A percentile compares a stretch with the other conserved stretches of the same genome.
These are phyloP conservation scores for Setipinna tenuifilis DNA, from an alignment of 2,797 vertebrate genomes.

Conservation along the genomic window DNA sequence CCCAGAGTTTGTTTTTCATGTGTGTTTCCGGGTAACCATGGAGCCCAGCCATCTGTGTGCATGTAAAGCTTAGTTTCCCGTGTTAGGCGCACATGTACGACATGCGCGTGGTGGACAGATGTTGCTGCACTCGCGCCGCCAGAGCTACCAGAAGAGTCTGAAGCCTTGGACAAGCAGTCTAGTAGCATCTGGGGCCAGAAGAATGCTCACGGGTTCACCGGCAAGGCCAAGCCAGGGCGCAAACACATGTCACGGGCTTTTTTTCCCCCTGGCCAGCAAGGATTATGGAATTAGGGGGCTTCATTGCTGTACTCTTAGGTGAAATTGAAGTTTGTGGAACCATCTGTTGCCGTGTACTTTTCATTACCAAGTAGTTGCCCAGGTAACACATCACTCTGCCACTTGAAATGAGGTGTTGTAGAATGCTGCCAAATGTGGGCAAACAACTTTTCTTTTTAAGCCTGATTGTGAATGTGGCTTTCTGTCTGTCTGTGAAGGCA, in stretches of 20 bases:
- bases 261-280: neutral
- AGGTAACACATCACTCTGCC: neutral
- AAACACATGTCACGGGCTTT: constrained; percentile 50
- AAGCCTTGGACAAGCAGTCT: constrained; percentile 75
- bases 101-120: constrained; percentile 80
- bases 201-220: constrained; percentile 74
- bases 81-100: constrained; percentile 62
- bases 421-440: neutral
- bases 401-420: neutral
- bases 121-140: constrained; percentile 56
- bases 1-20: constrained; percentile 52
- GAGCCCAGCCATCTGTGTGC: constrained; percentile 39
- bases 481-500: neutral
- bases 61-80: constrained; percentile 50
- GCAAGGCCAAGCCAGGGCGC: constrained; percentile 65
- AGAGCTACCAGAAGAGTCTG: constrained; percentile 69
- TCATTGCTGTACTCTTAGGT: neutral
- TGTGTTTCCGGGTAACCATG: constrained; percentile 44
- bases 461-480: neutral
- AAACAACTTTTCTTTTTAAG: neutral
- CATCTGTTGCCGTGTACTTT: neutral
- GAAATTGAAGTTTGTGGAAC: neutral
- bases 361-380: neutral
- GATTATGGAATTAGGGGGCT: neutral
- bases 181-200: constrained; percentile 70